Base-by-base conservation (phyloP, 2,113 vertebrate species). In the Mustelus asterias region DNA sequence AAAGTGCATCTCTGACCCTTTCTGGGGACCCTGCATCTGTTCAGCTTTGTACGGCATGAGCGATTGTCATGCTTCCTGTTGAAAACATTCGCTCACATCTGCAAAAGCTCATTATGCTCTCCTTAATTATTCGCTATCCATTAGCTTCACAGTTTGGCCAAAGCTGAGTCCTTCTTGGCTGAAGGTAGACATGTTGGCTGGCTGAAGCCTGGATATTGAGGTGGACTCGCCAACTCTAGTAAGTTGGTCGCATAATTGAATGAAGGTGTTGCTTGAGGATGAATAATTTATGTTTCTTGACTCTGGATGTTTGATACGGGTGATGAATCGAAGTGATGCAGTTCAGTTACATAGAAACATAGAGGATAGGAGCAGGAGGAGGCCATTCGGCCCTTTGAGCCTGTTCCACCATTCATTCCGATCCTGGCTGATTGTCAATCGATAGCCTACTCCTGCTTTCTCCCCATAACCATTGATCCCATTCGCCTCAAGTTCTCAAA, bases 181-280 rank as follows among this genome's bases (percentile, higher is more conserved):
- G 90, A 13, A 93, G 90, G 63, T 41, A 93, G 90, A 41, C 90
- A 93, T 67, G 60, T 60, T 67, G 90, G 90, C 58, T 93, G 60
- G 90, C 41, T 63, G 41, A 93, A 67, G 63, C 37, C 60, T 93
- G 60, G 37, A 37, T 58, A 9, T 88, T 88, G 85, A 88, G 26
- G 24, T 88, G 7, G 44, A 88, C 44, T 26, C 29, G 44, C 10
- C 90, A 93, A 41, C 20, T 67, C 33, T 10, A 63, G n/a, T 24
- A 93, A n/a, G n/a, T n/a, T 16, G 41, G 67, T 41, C 63, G 67
- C 90, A 37, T 67, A 65, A 93, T 41, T 13, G 65, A 22, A 9
- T 16, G 60, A n/a, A 65, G n/a, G 4, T 1, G 29, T 93, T 93
- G 14, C 90, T 13, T 93, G 14, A 65, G 90, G 60, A 37, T 37